These are phyloP conservation scores for Platorchestia sp. DNA, from an alignment of 1,140 invertebrate genomes.

Conservation along the genomic window DNA sequence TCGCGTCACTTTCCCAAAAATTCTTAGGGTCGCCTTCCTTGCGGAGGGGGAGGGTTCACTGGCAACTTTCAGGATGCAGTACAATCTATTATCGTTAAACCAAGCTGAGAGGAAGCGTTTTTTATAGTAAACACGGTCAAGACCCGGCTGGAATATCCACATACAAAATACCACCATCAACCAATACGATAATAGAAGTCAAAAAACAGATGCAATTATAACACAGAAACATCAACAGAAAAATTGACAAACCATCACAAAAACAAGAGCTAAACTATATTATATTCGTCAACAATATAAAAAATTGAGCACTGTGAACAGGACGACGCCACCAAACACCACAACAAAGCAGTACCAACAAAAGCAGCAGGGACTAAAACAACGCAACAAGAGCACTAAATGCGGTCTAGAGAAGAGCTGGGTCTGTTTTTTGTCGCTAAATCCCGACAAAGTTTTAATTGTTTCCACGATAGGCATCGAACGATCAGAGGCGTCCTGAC, in stretches of 20 bases:
- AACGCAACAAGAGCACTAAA: not conserved
- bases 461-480: slow-evolving; percentile 54
- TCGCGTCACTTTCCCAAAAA: not conserved
- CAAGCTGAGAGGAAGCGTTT: not conserved
- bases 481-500: slow-evolving; percentile 18
- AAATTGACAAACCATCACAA: not conserved
- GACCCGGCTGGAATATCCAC: not conserved
- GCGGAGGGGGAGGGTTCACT: not conserved
- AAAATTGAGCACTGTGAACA: not conserved
- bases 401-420: not conserved
- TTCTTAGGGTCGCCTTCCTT: not conserved
- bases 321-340: not conserved
- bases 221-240: not conserved
- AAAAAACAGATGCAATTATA: not conserved
- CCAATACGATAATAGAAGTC: not conserved
- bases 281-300: not conserved
- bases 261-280: not conserved
- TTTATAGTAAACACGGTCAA: not conserved
- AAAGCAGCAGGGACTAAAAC: not conserved
- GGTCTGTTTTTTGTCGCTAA: slow-evolving; percentile 52
- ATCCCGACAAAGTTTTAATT: slow-evolving; percentile 52
- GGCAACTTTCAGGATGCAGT: not conserved
- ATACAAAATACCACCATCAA: not conserved
- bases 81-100: not conserved
- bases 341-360: not conserved